Evolutionary conservation across 2,888 invertebrate genomes (phyloP).

Genomic region (Melangyna quadrimaculata): DNA sequence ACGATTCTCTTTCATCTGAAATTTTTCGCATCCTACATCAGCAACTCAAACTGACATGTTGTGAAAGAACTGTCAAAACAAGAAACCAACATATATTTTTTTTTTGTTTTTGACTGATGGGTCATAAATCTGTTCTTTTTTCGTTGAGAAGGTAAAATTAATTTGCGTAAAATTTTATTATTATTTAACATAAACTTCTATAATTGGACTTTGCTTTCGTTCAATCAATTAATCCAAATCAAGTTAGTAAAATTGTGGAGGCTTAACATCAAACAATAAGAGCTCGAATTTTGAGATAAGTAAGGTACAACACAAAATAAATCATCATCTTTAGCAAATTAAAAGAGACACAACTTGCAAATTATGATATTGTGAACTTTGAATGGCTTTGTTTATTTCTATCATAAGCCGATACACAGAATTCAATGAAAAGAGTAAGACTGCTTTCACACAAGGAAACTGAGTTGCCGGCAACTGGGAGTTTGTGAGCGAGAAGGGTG

Average conservation of each 20-base stretch:
- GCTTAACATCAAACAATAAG: too few relatives aligned
- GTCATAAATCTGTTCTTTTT: conserved; percentile 35
- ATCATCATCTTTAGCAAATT: too few relatives aligned
- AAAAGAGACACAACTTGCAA: too few relatives aligned
- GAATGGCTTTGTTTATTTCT: too few relatives aligned
- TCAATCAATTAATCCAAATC: neutral
- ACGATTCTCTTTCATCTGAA: conserved; percentile 35
- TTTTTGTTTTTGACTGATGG: conserved; percentile 55
- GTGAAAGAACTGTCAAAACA: conserved; percentile 50
- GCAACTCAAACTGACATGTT: conserved; percentile 14
- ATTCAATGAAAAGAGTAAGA: too few relatives aligned
- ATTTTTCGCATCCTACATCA: conserved; percentile 21
- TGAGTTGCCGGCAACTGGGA: too few relatives aligned
- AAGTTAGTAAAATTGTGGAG: neutral
- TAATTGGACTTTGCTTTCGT: neutral
- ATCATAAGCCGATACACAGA: too few relatives aligned
- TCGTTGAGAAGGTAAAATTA: neutral
- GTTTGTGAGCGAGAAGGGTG: too few relatives aligned
- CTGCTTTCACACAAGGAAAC: too few relatives aligned
- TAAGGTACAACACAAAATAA: too few relatives aligned
- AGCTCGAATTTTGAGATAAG: too few relatives aligned
- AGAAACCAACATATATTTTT: conserved; percentile 40
- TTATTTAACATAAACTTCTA: neutral
- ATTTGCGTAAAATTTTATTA: conserved; percentile 1
- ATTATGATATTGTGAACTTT: too few relatives aligned